phyloP scores from a whole-genome alignment of 2,113 vertebrate genomes.

The Strix aluco region DNA sequence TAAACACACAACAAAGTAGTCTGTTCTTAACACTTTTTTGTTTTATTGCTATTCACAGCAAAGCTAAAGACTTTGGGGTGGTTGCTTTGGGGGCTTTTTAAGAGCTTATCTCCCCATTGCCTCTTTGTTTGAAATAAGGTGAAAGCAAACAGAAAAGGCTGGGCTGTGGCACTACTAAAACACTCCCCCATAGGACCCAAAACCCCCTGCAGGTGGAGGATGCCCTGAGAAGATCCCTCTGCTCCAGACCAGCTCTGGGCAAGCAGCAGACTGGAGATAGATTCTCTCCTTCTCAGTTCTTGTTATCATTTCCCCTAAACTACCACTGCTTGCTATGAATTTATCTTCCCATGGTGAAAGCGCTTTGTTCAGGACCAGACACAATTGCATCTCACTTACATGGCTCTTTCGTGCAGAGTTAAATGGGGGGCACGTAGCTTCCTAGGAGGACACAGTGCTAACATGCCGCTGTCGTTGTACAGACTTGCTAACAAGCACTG shows the following conservation, averaged over 20 bases:
- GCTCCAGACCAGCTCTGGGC: background rate
- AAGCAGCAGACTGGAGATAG: background rate
- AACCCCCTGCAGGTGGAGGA: background rate
- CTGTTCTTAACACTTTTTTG: background rate
- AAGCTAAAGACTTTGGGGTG: background rate
- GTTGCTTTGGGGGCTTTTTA: background rate
- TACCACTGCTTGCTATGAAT: background rate
- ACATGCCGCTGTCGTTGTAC: background rate
- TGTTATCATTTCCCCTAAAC: background rate
- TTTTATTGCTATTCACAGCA: background rate
- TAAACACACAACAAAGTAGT: background rate
- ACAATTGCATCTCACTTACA: background rate
- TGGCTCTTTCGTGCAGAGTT: background rate
- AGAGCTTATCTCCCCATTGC: background rate
- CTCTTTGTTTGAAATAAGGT: background rate
- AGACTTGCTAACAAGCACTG: background rate
- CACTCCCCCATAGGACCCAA: background rate
- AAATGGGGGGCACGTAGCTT: rapidly evolving
- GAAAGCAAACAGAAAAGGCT: background rate
- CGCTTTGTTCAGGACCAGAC: background rate
- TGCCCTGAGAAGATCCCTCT: background rate
- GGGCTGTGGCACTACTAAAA: background rate
- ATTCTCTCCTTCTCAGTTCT: background rate
- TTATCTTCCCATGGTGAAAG: background rate
- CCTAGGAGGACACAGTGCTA: background rate